Evolutionary conservation across 2,797 vertebrate genomes (phyloP).

Genomic region (Cebuella pygmaea): DNA sequence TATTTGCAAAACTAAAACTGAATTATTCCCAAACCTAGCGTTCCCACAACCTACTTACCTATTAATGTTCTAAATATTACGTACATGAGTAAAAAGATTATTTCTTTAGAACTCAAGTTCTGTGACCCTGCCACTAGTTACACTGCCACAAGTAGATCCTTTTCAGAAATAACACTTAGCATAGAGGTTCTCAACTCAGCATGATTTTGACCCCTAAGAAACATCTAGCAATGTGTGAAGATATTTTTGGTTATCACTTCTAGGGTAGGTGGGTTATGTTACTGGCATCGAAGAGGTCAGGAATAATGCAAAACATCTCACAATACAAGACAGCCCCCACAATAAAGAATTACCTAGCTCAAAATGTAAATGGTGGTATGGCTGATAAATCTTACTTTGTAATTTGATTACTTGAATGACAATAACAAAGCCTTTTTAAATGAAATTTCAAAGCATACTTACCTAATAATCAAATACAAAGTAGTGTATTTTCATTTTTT

Average conservation of each 20-base stretch:
- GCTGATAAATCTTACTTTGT: background rate
- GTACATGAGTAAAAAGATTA: background rate
- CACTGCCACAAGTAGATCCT: background rate
- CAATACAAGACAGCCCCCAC: background rate
- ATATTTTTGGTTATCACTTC: background rate
- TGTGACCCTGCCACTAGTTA: background rate
- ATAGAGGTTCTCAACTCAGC: background rate
- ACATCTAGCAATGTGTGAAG: background rate
- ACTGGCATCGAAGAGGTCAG: background rate
- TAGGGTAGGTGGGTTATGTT: background rate
- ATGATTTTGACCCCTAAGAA: background rate
- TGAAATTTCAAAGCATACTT: slow-evolving; percentile 37
- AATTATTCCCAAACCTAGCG: slow-evolving; percentile 24
- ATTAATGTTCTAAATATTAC: slow-evolving; percentile 35
- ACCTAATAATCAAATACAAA: slow-evolving; percentile 51
- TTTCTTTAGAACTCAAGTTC: slow-evolving; percentile 9
- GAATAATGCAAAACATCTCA: background rate
- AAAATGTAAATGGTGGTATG: background rate
- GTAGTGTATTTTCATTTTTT: background rate
- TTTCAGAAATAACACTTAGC: slow-evolving; percentile 15
- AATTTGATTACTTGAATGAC: background rate
- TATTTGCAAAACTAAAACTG: slow-evolving; percentile 40
- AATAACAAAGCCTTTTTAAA: slow-evolving; percentile 24
- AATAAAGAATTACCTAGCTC: background rate
- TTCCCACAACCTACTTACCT: slow-evolving; percentile 14